These are phyloP conservation scores for Orientallactaga sibirica DNA, from an alignment of 2,797 vertebrate species.

Conservation along the genomic window DNA sequence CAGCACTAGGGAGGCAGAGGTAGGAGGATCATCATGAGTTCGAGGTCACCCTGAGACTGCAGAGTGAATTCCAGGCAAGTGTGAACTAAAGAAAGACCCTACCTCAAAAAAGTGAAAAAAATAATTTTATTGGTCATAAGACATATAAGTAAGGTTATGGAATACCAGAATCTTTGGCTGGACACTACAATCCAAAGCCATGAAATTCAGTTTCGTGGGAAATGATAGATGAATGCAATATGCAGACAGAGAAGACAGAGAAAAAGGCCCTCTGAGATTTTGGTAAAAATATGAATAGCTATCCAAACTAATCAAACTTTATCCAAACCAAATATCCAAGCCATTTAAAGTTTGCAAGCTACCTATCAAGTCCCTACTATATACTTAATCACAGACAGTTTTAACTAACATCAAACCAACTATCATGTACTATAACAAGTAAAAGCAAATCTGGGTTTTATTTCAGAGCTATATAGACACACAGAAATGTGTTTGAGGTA, in stretches of 20 bases:
- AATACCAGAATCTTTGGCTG: slow-evolving; percentile 19
- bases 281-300: neutral
- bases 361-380: slow-evolving; percentile 72
- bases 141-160: neutral
- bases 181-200: slow-evolving; percentile 32
- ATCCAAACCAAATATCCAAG: slow-evolving; percentile 69
- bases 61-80: too few species aligned
- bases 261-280: neutral
- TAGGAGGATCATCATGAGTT: too few species aligned
- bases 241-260: neutral
- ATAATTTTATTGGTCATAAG: neutral
- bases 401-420: slow-evolving; percentile 63
- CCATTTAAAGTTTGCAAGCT: slow-evolving; percentile 60
- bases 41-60: too few species aligned
- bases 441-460: slow-evolving; percentile 69
- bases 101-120: neutral
- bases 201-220: slow-evolving; percentile 15
- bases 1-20: too few species aligned
- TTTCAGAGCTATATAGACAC: slow-evolving; percentile 39
- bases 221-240: slow-evolving; percentile 14
- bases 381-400: slow-evolving; percentile 61
- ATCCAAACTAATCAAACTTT: slow-evolving; percentile 72
- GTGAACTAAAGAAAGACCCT: too few species aligned
- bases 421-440: slow-evolving; percentile 50
- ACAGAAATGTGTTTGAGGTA: slow-evolving; percentile 18